Evolutionary conservation across 2,113 vertebrate species (phyloP).

Genomic region (Campylomormyrus numenius): DNA sequence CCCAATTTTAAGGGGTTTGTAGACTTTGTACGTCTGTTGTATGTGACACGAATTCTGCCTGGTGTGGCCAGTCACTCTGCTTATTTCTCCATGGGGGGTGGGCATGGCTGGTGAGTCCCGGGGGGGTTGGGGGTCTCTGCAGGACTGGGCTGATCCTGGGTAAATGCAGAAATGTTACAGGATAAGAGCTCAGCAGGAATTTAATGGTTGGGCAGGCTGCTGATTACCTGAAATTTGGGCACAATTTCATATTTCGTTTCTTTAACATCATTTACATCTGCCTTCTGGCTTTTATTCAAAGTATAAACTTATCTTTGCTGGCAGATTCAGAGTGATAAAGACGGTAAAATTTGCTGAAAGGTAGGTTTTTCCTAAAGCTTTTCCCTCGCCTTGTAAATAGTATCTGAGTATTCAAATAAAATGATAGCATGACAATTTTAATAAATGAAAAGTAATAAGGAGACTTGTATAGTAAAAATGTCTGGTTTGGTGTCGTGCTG

Average conservation of each 20-base stretch:
- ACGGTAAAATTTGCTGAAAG: background rate
- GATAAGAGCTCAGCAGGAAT: background rate
- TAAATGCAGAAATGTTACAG: background rate
- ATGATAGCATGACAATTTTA: background rate
- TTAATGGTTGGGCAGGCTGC: background rate
- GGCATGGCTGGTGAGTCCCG: background rate
- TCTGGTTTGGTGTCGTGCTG: background rate
- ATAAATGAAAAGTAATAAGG: background rate
- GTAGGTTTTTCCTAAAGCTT: background rate
- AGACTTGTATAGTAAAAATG: background rate
- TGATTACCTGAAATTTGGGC: background rate
- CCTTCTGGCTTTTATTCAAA: background rate
- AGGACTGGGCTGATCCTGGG: background rate
- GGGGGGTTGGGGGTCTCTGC: background rate
- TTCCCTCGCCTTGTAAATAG: background rate
- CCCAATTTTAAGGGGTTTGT: background rate
- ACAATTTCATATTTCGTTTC: background rate
- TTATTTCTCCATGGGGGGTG: background rate
- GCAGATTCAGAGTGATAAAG: background rate
- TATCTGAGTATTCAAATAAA: background rate
- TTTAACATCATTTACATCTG: background rate
- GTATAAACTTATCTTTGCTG: background rate
- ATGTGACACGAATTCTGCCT: background rate
- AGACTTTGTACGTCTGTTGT: background rate
- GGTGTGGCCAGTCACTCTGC: background rate